Conservation (phyloP, 1,140 invertebrate genomes). For the Palaemon carinicauda region DNA sequence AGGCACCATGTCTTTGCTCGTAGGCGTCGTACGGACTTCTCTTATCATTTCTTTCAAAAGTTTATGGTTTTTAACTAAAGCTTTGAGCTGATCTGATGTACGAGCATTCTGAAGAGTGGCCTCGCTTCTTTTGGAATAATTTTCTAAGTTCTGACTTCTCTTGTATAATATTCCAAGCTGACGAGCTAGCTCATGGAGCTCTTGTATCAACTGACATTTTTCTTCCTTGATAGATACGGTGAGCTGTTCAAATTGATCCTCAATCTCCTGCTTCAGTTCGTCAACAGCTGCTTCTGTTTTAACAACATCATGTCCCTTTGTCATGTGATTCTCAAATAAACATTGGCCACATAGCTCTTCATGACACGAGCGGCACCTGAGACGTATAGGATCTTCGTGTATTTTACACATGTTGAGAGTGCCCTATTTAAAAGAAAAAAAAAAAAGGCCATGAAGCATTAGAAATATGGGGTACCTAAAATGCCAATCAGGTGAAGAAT, state of each 20-base stretch:
- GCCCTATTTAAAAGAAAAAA: too few relatives aligned
- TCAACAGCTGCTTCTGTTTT: background rate
- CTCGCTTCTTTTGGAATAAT: background rate
- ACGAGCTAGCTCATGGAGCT: background rate
- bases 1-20: too few relatives aligned
- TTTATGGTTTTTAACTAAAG: background rate
- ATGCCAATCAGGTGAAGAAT: background rate
- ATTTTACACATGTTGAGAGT: background rate
- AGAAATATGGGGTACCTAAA: background rate
- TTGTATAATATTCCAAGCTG: background rate
- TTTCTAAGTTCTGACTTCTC: background rate
- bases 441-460: background rate
- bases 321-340: conserved; percentile 13
- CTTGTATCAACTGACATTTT: background rate
- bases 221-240: background rate
- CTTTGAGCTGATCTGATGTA: background rate
- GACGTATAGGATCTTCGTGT: background rate
- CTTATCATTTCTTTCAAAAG: too few relatives aligned
- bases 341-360: conserved; percentile 17
- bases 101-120: background rate
- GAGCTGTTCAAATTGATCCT: background rate
- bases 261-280: conserved; percentile 17
- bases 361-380: conserved; percentile 13
- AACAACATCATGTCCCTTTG: background rate
- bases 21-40: too few relatives aligned